Evolutionary conservation across 2,797 vertebrate genomes (phyloP).

Genomic region (Coregonus ussuriensis): DNA sequence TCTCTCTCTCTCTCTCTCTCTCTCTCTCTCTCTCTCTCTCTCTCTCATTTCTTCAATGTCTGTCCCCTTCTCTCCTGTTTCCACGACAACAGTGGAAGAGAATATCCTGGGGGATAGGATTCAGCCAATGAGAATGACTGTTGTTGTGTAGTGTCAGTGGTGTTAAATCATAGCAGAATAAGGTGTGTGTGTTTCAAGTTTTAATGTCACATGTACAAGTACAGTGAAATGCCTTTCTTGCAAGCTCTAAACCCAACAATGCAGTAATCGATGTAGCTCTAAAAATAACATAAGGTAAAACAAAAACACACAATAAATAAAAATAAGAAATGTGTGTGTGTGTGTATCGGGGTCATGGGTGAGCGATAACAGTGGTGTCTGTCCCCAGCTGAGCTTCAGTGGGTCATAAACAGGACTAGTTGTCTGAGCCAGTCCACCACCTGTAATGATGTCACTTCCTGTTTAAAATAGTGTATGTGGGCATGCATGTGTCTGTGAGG

Average conservation of each 20-base stretch:
- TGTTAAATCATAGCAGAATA: conserved; percentile 49
- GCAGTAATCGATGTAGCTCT: too few species aligned
- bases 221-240: too few species aligned
- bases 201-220: too few species aligned
- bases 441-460: background rate
- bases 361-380: too few species aligned
- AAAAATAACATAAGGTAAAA: too few species aligned
- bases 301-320: too few species aligned
- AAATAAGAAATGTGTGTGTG: background rate
- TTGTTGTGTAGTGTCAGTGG: conserved; percentile 68
- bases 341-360: background rate
- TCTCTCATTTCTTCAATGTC: conserved; percentile 50
- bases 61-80: conserved; percentile 65
- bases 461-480: background rate
- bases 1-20: background rate
- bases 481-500: background rate
- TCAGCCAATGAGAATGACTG: conserved; percentile 63
- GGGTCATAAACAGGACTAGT: too few species aligned
- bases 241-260: too few species aligned
- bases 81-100: conserved; percentile 78
- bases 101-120: conserved; percentile 51
- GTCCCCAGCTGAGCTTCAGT: too few species aligned
- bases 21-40: too few species aligned
- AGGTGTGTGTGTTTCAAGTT: background rate
- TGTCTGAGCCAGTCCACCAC: background rate